A percentile compares a stretch with the other conserved stretches of the same genome.
These are phyloP conservation scores for Panagrolaimus sp. DNA, from an alignment of 1,140 invertebrate genomes.

Conservation along the genomic window DNA sequence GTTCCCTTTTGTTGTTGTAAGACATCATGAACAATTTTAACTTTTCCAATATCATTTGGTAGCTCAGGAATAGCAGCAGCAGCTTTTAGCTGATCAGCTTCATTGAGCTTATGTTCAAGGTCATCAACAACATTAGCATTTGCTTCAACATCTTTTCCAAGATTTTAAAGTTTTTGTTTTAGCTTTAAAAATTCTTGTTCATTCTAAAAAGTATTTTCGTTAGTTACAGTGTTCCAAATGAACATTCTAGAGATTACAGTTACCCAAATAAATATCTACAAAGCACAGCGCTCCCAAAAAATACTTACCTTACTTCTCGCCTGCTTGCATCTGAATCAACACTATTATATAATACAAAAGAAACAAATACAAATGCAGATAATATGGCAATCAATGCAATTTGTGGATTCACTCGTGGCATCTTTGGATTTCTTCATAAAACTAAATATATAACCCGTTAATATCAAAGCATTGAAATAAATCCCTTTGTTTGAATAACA, in stretches of 20 bases:
- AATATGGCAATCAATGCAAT: background rate
- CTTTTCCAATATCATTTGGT: background rate
- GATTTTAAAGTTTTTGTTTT: conserved; percentile 17
- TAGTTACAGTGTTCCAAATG: too few species aligned
- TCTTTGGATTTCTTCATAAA: background rate
- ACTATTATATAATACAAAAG: conserved; percentile 8
- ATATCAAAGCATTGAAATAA: too few species aligned
- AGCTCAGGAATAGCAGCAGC: too few species aligned
- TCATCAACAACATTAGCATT: conserved; percentile 20
- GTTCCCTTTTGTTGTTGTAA: conserved; percentile 14
- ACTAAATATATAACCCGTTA: too few species aligned
- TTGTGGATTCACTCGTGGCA: background rate
- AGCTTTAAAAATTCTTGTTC: conserved; percentile 1
- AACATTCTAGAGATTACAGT: too few species aligned
- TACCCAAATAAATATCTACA: too few species aligned
- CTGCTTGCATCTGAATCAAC: background rate
- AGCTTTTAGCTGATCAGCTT: background rate
- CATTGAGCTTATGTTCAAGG: conserved; percentile 1
- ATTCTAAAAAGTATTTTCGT: too few species aligned
- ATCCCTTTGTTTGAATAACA: too few species aligned
- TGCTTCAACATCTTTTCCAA: conserved; percentile 15
- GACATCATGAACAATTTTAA: conserved; percentile 23
- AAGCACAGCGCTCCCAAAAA: too few species aligned
- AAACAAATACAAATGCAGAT: background rate
- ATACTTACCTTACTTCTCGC: conserved; percentile 3